Conservation (phyloP, 2,113 vertebrate species). For the Daphoenositta chrysoptera region DNA sequence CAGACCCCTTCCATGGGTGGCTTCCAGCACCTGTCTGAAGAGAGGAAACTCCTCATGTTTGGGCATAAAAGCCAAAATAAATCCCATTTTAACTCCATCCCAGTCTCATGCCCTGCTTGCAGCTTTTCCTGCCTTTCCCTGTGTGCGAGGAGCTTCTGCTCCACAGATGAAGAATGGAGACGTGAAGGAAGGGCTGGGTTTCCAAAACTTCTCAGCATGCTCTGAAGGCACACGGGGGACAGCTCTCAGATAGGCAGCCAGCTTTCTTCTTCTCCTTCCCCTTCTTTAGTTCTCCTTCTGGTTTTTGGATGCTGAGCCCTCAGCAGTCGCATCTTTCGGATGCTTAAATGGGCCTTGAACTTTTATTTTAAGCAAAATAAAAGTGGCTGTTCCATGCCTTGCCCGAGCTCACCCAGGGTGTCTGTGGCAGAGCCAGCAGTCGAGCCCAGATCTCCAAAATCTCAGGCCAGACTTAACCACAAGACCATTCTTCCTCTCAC, state of each 20-base stretch:
- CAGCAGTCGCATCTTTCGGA: neutral
- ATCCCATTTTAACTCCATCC: neutral
- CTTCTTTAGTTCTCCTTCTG: neutral
- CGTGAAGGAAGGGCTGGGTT: neutral
- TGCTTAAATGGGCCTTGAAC: neutral
- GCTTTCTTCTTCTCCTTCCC: neutral
- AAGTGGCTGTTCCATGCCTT: neutral
- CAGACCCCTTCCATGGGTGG: neutral
- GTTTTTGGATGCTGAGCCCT: neutral
- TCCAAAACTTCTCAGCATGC: neutral
- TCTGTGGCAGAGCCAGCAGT: constrained; percentile 34
- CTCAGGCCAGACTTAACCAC: constrained; percentile 52
- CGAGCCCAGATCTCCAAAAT: neutral
- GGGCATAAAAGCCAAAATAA: neutral
- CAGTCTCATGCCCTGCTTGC: fast-evolving
- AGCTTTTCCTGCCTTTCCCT: neutral
- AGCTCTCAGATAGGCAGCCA: constrained; percentile 11
- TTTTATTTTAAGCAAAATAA: neutral
- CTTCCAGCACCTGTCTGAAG: neutral
- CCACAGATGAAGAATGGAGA: neutral
- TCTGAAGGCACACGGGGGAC: neutral
- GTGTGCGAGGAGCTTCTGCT: neutral
- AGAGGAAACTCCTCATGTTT: neutral
- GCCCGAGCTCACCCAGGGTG: constrained; percentile 39
- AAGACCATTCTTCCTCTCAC: constrained; percentile 54